Conservation (phyloP, 2,113 vertebrate genomes). For the Vidua chalybeata region DNA sequence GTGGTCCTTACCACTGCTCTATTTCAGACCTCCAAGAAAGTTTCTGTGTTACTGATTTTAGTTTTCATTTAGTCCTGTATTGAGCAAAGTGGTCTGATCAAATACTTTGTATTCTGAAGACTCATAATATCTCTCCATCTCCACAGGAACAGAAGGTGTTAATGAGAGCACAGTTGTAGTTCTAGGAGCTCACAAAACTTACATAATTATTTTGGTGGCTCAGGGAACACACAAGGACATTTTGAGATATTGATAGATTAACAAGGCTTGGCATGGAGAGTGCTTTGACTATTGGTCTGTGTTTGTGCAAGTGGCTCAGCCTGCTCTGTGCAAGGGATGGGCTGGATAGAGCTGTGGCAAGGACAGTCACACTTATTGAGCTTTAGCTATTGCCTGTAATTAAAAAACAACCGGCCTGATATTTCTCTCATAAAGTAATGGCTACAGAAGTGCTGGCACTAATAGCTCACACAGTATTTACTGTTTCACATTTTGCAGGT, state of each 20-base stretch:
- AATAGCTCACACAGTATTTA: constrained; percentile 55
- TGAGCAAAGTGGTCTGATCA: background rate
- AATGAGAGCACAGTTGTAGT: constrained; percentile 9
- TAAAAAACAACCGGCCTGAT: background rate
- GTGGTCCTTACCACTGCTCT: background rate
- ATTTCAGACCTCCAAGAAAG: background rate
- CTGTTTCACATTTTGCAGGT: constrained; percentile 59
- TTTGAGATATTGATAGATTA: background rate
- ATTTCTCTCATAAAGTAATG: background rate
- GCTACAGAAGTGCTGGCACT: background rate
- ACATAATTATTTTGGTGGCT: background rate
- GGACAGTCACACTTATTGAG: background rate
- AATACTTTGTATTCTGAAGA: background rate
- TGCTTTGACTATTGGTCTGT: constrained; percentile 29
- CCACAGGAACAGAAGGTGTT: constrained; percentile 4
- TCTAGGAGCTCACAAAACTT: constrained; percentile 21
- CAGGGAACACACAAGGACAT: constrained; percentile 17
- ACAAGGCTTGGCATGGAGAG: background rate
- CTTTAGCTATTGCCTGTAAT: background rate
- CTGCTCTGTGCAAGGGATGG: background rate
- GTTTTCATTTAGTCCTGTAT: background rate
- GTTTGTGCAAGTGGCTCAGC: background rate
- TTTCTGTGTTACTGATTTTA: background rate
- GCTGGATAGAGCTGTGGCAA: background rate
- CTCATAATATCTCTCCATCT: background rate